Conservation (phyloP, 2,797 vertebrate species). For the Acipenser transmontanus region DNA sequence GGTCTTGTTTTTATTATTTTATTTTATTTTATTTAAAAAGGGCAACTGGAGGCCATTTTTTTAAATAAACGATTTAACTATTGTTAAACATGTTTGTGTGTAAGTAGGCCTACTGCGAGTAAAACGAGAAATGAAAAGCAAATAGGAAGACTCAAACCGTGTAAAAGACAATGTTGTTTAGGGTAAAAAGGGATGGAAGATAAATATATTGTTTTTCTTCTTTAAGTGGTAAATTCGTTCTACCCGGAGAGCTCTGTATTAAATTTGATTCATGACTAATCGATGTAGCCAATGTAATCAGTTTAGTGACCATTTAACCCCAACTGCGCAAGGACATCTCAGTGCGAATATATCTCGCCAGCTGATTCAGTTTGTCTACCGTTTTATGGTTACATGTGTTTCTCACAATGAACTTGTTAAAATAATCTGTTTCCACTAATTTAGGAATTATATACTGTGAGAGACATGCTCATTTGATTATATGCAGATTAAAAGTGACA, state of each 20-base stretch:
- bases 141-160: too few relatives aligned
- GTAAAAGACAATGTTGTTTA: too few relatives aligned
- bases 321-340: not conserved
- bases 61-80: too few relatives aligned
- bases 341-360: not conserved
- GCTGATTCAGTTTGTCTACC: not conserved
- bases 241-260: conserved; percentile 5
- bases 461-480: conserved; percentile 15
- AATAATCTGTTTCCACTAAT: conserved; percentile 45
- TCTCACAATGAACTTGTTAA: conserved; percentile 28
- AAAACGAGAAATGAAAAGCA: too few relatives aligned
- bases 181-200: too few relatives aligned
- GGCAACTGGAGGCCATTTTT: too few relatives aligned
- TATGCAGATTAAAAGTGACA: too few relatives aligned
- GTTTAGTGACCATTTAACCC: conserved; percentile 13
- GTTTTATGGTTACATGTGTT: conserved; percentile 28
- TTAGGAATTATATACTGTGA: conserved; percentile 34
- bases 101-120: too few relatives aligned
- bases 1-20: too few relatives aligned
- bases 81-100: too few relatives aligned
- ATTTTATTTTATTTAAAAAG: too few relatives aligned
- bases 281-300: conserved; percentile 26
- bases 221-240: not conserved
- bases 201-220: not conserved
- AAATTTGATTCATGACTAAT: conserved; percentile 34